Evolutionary conservation across 2,888 invertebrate species (phyloP).

Genomic region (Augiades crinisus): DNA sequence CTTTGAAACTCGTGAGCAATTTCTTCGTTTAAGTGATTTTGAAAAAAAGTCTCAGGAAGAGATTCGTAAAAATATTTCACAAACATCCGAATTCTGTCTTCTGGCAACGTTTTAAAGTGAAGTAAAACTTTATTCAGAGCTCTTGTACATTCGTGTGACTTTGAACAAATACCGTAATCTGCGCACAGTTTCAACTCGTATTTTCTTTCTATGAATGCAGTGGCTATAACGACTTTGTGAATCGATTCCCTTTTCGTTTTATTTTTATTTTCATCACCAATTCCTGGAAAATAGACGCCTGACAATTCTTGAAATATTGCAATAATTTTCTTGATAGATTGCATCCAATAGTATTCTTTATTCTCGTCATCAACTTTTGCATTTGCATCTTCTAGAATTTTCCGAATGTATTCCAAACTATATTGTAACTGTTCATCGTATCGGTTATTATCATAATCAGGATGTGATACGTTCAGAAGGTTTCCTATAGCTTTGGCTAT

Average conservation of each 20-base stretch:
- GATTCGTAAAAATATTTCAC: slow-evolving; percentile 39
- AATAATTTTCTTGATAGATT: slow-evolving; percentile 53
- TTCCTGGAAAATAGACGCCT: slow-evolving; percentile 36
- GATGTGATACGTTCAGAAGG: slow-evolving; percentile 35
- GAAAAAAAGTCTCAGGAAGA: slow-evolving; percentile 44
- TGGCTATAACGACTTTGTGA: slow-evolving; percentile 41
- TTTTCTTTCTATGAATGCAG: slow-evolving; percentile 47
- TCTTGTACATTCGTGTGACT: slow-evolving; percentile 45
- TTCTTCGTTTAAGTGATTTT: slow-evolving; percentile 41
- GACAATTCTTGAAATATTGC: slow-evolving; percentile 49
- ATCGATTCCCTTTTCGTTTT: slow-evolving; percentile 23
- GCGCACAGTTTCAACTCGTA: slow-evolving; percentile 49
- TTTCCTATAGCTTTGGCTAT: slow-evolving; percentile 46
- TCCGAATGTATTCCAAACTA: slow-evolving; percentile 41
- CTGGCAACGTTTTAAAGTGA: slow-evolving; percentile 38
- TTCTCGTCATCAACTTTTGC: slow-evolving; percentile 38
- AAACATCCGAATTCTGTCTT: slow-evolving; percentile 44
- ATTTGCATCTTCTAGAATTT: slow-evolving; percentile 42
- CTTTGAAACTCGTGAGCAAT: slow-evolving; percentile 51
- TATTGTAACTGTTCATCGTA: slow-evolving; percentile 44
- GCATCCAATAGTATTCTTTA: slow-evolving; percentile 45
- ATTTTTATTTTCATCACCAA: slow-evolving; percentile 32
- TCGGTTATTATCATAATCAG: slow-evolving; percentile 30
- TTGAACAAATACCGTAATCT: slow-evolving; percentile 47
- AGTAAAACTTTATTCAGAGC: slow-evolving; percentile 44